phyloP scores from a whole-genome alignment of 2,797 vertebrate species.

The Myripristis jacobus region DNA sequence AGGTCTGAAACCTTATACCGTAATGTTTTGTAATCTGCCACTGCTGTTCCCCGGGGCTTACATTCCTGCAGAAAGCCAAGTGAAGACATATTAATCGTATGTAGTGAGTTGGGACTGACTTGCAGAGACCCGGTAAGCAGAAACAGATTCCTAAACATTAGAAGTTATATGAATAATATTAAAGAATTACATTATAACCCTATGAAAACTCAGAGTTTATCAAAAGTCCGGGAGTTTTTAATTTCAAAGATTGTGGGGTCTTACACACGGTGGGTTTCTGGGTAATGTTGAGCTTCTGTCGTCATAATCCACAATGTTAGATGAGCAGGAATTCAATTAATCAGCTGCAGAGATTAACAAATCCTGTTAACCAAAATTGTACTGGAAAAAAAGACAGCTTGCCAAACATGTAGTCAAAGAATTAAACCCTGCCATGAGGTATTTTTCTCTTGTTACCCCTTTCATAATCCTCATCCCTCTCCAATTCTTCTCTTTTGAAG shows the following conservation, averaged over 20 bases:
- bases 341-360: neutral
- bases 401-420: neutral
- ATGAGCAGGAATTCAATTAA: conserved; percentile 6
- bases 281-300: neutral
- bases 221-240: conserved; percentile 6
- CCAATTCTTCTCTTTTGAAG: no score
- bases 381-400: neutral
- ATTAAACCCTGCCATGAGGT: neutral
- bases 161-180: conserved; percentile 38
- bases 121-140: conserved; percentile 24
- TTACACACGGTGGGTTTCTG: neutral
- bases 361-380: neutral
- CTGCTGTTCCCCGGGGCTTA: conserved; percentile 34
- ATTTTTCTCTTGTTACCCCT: neutral
- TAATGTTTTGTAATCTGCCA: conserved; percentile 64
- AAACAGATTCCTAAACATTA: conserved; percentile 45
- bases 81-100: conserved; percentile 55
- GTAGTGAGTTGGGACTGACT: conserved; percentile 40
- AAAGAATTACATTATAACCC: conserved; percentile 52
- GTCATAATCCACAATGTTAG: conserved; percentile 11
- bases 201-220: conserved; percentile 29
- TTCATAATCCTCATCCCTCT: neutral
- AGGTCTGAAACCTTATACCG: conserved; percentile 53
- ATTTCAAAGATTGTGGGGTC: conserved; percentile 17
- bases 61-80: conserved; percentile 68